phyloP scores from a whole-genome alignment of 2,113 vertebrate genomes.

The Eleginops maclovinus region DNA sequence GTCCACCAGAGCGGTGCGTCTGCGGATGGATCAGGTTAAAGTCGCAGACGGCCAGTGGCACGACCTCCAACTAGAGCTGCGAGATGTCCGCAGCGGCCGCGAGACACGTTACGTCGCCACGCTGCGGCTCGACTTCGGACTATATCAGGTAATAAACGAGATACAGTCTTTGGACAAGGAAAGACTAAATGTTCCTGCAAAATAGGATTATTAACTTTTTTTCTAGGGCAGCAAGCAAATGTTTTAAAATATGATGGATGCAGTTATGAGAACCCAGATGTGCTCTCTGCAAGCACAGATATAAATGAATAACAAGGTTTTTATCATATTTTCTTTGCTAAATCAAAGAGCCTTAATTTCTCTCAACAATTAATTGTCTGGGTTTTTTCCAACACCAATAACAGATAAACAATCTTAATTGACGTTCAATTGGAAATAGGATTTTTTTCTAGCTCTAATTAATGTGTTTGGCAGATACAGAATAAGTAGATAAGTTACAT shows the following conservation, averaged over 20 bases:
- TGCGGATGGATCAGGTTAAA: constrained; percentile 92
- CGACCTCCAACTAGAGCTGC: constrained; percentile 93
- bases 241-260: not conserved
- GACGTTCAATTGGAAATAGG: not conserved
- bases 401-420: constrained; percentile 7
- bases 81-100: constrained; percentile 88
- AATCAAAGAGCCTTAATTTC: constrained; percentile 26
- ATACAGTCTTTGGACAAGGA: not conserved
- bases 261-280: not conserved
- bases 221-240: not conserved
- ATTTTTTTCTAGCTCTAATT: not conserved
- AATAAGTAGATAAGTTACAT: not conserved
- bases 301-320: constrained; percentile 8
- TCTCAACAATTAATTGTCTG: not conserved
- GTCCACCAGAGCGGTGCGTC: constrained; percentile 84
- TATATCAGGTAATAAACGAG: constrained; percentile 88
- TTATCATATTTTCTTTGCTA: constrained; percentile 9
- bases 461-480: not conserved
- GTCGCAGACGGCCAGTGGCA: constrained; percentile 96
- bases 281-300: not conserved
- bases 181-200: not conserved
- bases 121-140: constrained; percentile 92
- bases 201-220: not conserved
- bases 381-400: not conserved
- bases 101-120: constrained; percentile 91